A percentile compares a stretch with the other conserved stretches of the same genome.
These are phyloP conservation scores for Orchestes rusci DNA, from an alignment of 2,888 invertebrate species.

Conservation along the genomic window DNA sequence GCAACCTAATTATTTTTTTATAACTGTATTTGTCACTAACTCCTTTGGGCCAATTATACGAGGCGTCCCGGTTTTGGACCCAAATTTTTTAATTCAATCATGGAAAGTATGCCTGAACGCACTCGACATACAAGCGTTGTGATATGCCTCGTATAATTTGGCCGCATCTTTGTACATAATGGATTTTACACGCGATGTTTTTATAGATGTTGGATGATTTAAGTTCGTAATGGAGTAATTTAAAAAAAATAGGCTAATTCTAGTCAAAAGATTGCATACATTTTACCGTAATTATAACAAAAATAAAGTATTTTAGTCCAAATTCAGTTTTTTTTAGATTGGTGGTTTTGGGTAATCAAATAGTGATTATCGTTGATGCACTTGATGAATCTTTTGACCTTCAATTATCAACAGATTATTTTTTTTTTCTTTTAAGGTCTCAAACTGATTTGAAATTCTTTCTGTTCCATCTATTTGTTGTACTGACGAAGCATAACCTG, in stretches of 20 bases:
- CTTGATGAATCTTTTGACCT: too few species aligned
- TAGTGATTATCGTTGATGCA: too few species aligned
- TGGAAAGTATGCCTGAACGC: too few species aligned
- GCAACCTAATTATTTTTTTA: conserved; percentile 18
- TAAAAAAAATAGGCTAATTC: conserved; percentile 23
- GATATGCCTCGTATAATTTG: conserved; percentile 1
- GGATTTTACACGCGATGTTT: conserved; percentile 10
- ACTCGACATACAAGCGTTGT: too few species aligned
- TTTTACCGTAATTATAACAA: conserved; percentile 23
- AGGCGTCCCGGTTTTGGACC: too few species aligned
- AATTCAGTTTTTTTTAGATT: conserved; percentile 7
- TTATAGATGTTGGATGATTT: conserved; percentile 6
- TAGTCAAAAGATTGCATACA: conserved; percentile 25
- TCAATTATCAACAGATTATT: too few species aligned
- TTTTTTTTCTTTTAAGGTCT: too few species aligned
- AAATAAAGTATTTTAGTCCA: conserved; percentile 25
- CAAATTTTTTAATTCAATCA: too few species aligned
- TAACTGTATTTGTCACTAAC: conserved; percentile 15
- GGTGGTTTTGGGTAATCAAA: too few species aligned
- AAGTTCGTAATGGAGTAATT: conserved; percentile 15
- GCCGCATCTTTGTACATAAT: conserved; percentile 10
- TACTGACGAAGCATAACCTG: too few species aligned
- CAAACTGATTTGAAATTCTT: too few species aligned
- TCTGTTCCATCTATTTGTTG: too few species aligned
- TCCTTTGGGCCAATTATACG: conserved; percentile 6